phyloP scores from a whole-genome alignment of 35 echinoderm and acorn worm species.

The Holothuria glaberrima region DNA sequence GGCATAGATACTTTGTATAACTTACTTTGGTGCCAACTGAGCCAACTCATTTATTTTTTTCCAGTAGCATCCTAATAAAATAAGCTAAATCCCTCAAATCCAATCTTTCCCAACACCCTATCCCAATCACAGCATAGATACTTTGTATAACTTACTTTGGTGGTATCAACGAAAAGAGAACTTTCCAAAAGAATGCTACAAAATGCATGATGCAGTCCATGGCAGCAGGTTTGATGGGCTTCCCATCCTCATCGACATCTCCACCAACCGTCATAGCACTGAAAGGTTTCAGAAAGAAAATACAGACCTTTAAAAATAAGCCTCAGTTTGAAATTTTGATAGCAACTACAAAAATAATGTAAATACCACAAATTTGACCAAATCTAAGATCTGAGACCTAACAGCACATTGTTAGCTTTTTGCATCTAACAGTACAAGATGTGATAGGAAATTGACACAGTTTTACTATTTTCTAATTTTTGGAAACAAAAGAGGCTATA shows the following conservation, averaged over 20 bases:
- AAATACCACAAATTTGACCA: no score
- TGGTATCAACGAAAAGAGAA: conserved; percentile 90
- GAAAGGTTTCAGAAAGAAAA: neutral
- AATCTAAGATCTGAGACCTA: no score
- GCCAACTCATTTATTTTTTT: no score
- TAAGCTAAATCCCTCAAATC: neutral
- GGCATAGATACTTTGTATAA: neutral
- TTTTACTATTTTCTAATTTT: no score
- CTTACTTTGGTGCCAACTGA: conserved; percentile 95
- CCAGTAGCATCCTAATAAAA: no score
- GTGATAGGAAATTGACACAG: no score
- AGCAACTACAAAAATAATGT: no score
- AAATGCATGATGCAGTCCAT: conserved; percentile 92
- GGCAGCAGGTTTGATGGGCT: conserved; percentile 75
- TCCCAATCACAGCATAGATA: neutral
- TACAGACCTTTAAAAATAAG: no score
- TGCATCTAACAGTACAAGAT: no score
- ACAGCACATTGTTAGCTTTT: no score
- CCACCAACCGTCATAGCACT: conserved; percentile 99
- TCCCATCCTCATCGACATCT: conserved; percentile 89
- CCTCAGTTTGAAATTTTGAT: no score
- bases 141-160: conserved; percentile 72
- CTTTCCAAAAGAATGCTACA: conserved; percentile 98
- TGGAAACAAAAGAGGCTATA: no score
- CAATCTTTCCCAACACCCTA: neutral